Evolutionary conservation across 2,113 vertebrate species (phyloP), one percentile per base, ranked within the genome.

Genomic region (Oncorhynchus mykiss): DNA sequence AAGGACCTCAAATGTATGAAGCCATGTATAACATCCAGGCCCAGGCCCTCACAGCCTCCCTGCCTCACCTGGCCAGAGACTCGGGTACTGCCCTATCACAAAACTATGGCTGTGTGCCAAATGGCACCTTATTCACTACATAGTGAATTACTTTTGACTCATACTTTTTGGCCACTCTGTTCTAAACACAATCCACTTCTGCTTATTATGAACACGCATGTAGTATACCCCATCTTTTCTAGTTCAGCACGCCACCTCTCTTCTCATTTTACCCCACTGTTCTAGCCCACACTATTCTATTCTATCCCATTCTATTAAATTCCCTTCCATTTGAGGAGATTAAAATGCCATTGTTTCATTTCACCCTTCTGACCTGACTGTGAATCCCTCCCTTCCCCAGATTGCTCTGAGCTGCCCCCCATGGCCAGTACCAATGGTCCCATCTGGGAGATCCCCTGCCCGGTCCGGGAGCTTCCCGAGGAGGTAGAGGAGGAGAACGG

Each of bases 1-100:
- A 98, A 9, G 92, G 90, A 71, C 95, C 90, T 9, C 91, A 89
- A 65, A 95, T 88, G 27, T 97, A 97, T 62, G 97, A 98, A 90
- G 95, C 96, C 20, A 99, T 98, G 97, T 98, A 95, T 91, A 94
- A 97, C 87, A 88, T 94, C 77, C 95, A 95, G 74, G 89, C 94
- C 77, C 95, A 95, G 74, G 90, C 88, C 22, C 73, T 78, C 4
- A 71, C 90, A 0, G 84, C 92, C 29, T 81, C 88, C 0, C 89
- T 94, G 78, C 72, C 85, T 14, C 85, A 90, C 12, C 91, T 88
- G 81, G 88, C 88, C 71, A 87, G 82, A 80, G 91, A 94, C 83
- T 94, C 92, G 79, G 97, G 97, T 99, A 91, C 91, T 89, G 3
- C 39, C 39, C 9, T 45, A 45, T 2, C 39, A 11, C 9, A 11